Evolutionary conservation across 2,888 invertebrate species (phyloP), one percentile per base, ranked within the genome.

Genomic region (Mythimna albipuncta): DNA sequence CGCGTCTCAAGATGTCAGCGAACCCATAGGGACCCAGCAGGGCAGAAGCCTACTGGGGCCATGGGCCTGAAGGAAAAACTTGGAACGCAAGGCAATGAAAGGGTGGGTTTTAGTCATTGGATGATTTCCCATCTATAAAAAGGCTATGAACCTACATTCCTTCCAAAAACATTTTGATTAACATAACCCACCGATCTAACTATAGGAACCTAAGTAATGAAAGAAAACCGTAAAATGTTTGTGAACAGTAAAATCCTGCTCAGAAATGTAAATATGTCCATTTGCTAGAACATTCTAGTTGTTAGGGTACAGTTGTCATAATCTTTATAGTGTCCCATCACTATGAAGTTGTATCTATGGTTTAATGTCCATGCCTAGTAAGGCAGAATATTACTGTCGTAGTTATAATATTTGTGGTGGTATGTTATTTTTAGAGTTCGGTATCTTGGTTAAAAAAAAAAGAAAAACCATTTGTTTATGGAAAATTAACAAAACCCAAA

Each of bases 361-460:
- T 77, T 64, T 68, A 72, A 61, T 66, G 32, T 75, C 44, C 9
- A 55, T 64, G 50, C 58, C 19, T 66, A 66, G 54, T 55, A 64
- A 11, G 19, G 47, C 38, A 11, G 52, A 57, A 10, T 55, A 47
- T 62, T 44, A 62, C 16, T 54, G 35, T n/a, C 26, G 19, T 19
- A 6, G 6, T 47, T 21, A 61, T 72, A n/a, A 26, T 10, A 32
- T 19, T 44, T 54, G 32, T 21, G 7, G 35, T 0, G 19, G 16
- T 2, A 32, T 32, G 21, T 7, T 16, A 6, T 47, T 47, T 16
- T 47, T 16, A 16, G 47, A 16, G 47, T 13, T 47, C 16, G 16
- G 47, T 16, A 16, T 47, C 5, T 16, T 5, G 11, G 16, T 16
- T 13, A 16, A 47, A 47, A 16, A 47, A 16, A 6, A 16, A 47